A percentile compares a stretch with the other conserved stretches of the same genome.
phyloP scores from a whole-genome alignment of 1,140 invertebrate genomes.

The Drosophila nigrodunni region DNA sequence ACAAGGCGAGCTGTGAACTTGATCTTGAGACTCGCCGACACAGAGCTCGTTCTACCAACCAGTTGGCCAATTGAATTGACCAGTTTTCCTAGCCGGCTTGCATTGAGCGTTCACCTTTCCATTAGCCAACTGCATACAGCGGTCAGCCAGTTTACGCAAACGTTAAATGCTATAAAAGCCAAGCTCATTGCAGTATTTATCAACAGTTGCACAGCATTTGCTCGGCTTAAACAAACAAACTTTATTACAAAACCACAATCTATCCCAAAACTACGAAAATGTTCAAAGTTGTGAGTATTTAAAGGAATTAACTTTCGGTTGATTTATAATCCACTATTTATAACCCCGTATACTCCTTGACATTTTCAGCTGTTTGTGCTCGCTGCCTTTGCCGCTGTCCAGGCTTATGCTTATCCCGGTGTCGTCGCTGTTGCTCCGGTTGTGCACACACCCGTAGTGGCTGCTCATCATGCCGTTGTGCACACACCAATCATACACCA shows the following conservation, averaged over 20 bases:
- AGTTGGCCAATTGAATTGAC: constrained; percentile 62
- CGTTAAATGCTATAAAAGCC: constrained; percentile 65
- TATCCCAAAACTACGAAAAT: constrained; percentile 50
- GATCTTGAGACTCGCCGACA: constrained; percentile 64
- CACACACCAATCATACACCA: constrained; percentile 72
- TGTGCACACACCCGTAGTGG: constrained; percentile 85
- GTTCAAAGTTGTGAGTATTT: constrained; percentile 79
- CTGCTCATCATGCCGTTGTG: constrained; percentile 53
- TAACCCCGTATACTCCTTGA: no score
- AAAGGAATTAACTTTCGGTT: background rate
- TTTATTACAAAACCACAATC: constrained; percentile 6
- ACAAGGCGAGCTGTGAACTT: constrained; percentile 78
- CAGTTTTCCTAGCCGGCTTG: constrained; percentile 70
- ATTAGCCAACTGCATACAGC: constrained; percentile 35
- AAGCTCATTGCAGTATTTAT: constrained; percentile 19
- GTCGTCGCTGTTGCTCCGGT: constrained; percentile 85
- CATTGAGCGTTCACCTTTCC: constrained; percentile 76
- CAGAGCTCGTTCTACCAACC: background rate
- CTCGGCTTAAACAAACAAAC: constrained; percentile 34
- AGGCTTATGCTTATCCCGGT: constrained; percentile 67
- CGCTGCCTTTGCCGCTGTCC: constrained; percentile 56
- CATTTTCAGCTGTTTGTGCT: constrained; percentile 64
- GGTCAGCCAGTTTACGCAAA: constrained; percentile 38
- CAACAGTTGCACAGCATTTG: constrained; percentile 72
- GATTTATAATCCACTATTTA: background rate